Evolutionary conservation across 2,888 invertebrate species (phyloP), one percentile per base, ranked within the genome.

Genomic region (Sylvicola cinctus): DNA sequence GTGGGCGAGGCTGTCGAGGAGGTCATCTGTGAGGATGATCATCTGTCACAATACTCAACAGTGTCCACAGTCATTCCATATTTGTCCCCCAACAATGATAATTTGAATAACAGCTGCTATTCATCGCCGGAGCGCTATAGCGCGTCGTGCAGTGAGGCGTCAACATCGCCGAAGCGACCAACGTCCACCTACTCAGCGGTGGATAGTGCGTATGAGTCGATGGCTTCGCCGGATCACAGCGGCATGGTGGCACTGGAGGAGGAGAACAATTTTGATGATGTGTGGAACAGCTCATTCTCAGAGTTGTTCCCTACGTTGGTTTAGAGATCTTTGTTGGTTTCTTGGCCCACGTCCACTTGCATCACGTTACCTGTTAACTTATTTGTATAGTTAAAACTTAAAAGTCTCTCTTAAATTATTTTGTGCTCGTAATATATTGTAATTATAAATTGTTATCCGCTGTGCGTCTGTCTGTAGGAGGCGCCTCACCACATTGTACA

Each of bases 241-340:
- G 13, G 25, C n/a, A 23, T 31, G 5, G 31, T 28, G 3, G 47
- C 26, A 39, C n/a, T 8, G n/a, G 13, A n/a, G n/a, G 33, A 33
- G 6, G 15, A 27, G 10, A 14, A 32, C 8, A 36, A 39, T 28
- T 34, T 39, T 32, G 50, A 73, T 48, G 74, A 77, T 49, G 62
- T 73, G 46, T 79, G 77, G 76, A 73, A 75, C 48, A 72, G 71
- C 48, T 73, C 73, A 44, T 71, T 80, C 46, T 71, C 75, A 39
- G 79, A 80, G 56, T 57, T 83, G 44, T 83, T 83, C 56, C 80
- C 81, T 26, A 69, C 68, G 40, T 59, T 81, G 47, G 65, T 72
- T 35, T 79, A 63, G 61, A 20, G 20, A 20, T 6, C 20, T 20
- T n/a, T n/a, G n/a, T 36, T 38, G n/a, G n/a, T n/a, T n/a, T n/a